phyloP scores from a whole-genome alignment of 2,113 vertebrate genomes.

The Morone chrysops region DNA sequence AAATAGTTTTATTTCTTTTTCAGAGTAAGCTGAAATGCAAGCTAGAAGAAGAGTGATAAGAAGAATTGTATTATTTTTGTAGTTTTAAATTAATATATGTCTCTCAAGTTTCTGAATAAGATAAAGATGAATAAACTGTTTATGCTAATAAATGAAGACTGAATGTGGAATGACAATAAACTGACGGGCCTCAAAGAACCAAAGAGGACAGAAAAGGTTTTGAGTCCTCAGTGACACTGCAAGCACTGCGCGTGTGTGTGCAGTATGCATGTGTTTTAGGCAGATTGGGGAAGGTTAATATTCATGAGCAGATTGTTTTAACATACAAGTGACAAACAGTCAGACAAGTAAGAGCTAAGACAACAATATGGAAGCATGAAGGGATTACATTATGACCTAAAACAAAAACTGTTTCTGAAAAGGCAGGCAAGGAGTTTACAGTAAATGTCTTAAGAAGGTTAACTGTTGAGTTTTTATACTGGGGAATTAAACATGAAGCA shows the following conservation, averaged over 20 bases:
- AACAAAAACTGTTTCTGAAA: conserved; percentile 27
- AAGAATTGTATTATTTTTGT: conserved; percentile 10
- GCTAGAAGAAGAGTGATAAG: not conserved
- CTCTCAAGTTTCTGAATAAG: not conserved
- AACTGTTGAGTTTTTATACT: conserved; percentile 7
- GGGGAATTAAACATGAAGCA: not conserved
- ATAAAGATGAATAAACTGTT: not conserved
- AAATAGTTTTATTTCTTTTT: conserved; percentile 26
- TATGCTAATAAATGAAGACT: not conserved
- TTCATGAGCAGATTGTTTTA: conserved; percentile 67
- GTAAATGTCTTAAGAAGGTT: conserved; percentile 4
- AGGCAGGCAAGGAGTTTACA: conserved; percentile 5
- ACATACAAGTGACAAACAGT: conserved; percentile 51
- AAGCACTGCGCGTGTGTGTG: conserved; percentile 15
- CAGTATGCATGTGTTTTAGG: conserved; percentile 29
- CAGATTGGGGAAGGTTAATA: conserved; percentile 61
- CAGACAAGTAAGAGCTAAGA: conserved; percentile 22
- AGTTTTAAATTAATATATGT: conserved; percentile 7
- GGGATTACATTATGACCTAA: conserved; percentile 48
- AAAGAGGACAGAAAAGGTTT: conserved; percentile 13
- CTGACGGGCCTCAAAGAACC: conserved; percentile 1
- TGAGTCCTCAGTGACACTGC: conserved; percentile 31
- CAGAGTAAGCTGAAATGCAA: conserved; percentile 23
- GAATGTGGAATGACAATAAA: not conserved
- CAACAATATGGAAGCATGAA: conserved; percentile 53